phyloP scores from a whole-genome alignment of 2,888 invertebrate species.

The Cryptosula pallasiana region DNA sequence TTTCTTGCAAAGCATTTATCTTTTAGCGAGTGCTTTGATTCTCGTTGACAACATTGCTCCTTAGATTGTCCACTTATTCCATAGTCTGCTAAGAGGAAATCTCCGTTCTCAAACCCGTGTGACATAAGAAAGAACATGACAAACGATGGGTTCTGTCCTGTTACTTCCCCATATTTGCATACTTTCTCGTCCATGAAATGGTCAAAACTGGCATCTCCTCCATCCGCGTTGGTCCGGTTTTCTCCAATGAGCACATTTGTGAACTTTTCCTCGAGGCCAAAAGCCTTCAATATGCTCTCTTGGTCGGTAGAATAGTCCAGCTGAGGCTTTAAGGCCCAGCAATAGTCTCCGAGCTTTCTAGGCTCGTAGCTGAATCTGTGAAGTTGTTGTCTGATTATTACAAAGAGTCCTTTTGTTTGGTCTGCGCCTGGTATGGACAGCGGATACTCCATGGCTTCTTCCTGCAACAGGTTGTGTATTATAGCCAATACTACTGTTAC shows the following conservation, averaged over 20 bases:
- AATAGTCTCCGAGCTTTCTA: not conserved
- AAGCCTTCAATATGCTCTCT: not conserved
- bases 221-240: not conserved
- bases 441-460: no score
- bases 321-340: not conserved
- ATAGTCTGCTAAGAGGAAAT: not conserved
- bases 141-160: not conserved
- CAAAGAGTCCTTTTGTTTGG: not conserved
- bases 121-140: not conserved
- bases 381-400: not conserved
- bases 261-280: not conserved
- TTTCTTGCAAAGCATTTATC: not conserved
- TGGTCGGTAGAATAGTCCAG: not conserved
- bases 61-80: no score
- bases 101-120: not conserved
- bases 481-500: no score
- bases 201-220: not conserved
- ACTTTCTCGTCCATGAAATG: not conserved
- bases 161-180: not conserved
- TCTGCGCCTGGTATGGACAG: no score
- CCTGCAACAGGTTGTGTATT: no score
- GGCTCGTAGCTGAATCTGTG: not conserved
- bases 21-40: not conserved
- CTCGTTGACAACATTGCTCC: not conserved
- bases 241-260: not conserved